A percentile compares a stretch with the other conserved stretches of the same genome.
Conservation (phyloP, 2,888 invertebrate species). For the Neoitamus cyanurus region DNA sequence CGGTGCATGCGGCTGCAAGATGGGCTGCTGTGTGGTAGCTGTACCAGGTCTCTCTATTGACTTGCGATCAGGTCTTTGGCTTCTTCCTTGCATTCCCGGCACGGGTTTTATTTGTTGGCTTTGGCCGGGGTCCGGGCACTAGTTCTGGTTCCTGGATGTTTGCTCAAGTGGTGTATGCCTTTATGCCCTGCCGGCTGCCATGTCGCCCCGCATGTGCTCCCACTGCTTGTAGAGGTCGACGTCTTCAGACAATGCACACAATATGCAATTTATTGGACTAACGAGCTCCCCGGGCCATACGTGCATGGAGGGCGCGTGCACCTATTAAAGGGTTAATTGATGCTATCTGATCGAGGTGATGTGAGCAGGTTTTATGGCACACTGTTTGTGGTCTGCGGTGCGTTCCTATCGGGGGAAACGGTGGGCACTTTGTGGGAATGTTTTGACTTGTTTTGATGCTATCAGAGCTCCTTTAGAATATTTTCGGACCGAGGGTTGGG, state of each 20-base stretch:
- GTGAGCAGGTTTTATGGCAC: background rate
- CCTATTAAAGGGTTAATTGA: slow-evolving; percentile 37
- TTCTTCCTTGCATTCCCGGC: slow-evolving; percentile 24
- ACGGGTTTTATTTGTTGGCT: slow-evolving; percentile 4
- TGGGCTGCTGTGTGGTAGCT: background rate
- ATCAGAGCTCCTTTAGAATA: background rate
- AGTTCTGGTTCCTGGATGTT: slow-evolving; percentile 24
- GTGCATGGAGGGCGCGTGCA: background rate
- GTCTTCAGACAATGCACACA: slow-evolving; percentile 32
- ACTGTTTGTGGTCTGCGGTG: background rate
- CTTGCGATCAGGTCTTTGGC: slow-evolving; percentile 35
- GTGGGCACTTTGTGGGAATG: background rate
- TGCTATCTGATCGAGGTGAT: slow-evolving; percentile 3
- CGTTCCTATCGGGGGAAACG: background rate
- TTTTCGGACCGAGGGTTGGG: background rate
- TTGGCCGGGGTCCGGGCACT: background rate
- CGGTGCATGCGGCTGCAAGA: background rate
- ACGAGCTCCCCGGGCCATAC: background rate
- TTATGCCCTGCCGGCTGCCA: background rate
- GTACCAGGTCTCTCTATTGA: background rate
- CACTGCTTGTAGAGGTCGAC: background rate
- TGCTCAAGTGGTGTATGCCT: background rate
- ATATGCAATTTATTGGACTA: slow-evolving; percentile 33
- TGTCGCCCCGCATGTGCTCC: background rate
- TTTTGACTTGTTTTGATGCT: background rate